Evolutionary conservation across 2,113 vertebrate genomes (phyloP), one percentile per base, ranked within the genome.

Genomic region (Ptychochromis oligacanthus): DNA sequence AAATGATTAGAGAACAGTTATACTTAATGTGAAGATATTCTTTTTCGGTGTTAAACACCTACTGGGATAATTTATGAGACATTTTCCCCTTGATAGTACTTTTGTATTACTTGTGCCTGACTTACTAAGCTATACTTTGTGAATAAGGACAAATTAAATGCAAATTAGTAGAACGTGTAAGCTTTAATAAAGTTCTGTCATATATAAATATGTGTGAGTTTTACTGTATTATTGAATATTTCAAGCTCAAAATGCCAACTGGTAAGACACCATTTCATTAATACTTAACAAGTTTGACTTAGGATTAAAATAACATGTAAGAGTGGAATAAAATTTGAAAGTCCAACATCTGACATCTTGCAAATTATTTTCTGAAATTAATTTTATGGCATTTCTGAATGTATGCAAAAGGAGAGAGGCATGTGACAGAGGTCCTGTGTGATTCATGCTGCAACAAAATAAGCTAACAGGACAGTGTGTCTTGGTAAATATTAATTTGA

Each of bases 401-500:
- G 43, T 60, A 22, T 20, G 6, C 5, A 70, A 43, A 2, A 49
- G 15, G 46, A 74, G 18, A 56, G 10, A 83, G 9, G 62, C 49
- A n/a, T 38, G 36, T 59, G 54, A 55, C 54, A 43, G 1, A 62
- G 31, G 61, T 86, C 22, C 28, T 1, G 24, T 14, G 36, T 17
- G 54, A n/a, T 9, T 17, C 14, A 26, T 52, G 65, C 65, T 31
- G 65, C 65, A 72, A 72, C 24, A 61, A 46, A 76, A 31, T 12
- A 17, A 46, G 3, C 13, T 34, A 52, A 8, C 79, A 1, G 36
- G 22, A 59, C 54, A 2, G 14, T 3, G 38, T 4, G 17, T 60
- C 62, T 67, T 49, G 38, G 64, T 24, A 54, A 80, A 85, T 67
- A 72, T 62, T 61, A 38, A 80, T 20, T 74, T 34, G 7, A 81